Percentiles rank a stretch among this genome's conserved stretches.
Conservation (phyloP, 2,888 invertebrate genomes). For the Tridacna crocea region DNA sequence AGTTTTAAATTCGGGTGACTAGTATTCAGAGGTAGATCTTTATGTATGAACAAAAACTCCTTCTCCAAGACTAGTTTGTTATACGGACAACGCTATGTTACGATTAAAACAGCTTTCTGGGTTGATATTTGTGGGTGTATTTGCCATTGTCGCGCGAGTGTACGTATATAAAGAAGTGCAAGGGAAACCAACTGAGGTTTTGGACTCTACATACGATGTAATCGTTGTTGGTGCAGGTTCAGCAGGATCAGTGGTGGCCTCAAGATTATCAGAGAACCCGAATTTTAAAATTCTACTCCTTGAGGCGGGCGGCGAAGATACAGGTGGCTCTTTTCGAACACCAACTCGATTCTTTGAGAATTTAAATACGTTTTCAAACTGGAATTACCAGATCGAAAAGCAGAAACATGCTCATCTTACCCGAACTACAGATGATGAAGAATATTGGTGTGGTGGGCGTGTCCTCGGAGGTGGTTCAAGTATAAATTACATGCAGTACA, state of each 20-base stretch:
- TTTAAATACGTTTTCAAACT: background rate
- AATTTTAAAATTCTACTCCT: background rate
- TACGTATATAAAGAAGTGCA: too few relatives aligned
- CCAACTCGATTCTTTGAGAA: background rate
- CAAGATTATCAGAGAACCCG: constrained; percentile 1
- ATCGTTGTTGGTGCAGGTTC: constrained; percentile 7
- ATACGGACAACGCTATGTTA: too few relatives aligned
- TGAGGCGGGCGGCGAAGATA: background rate
- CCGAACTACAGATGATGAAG: background rate
- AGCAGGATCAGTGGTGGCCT: constrained; percentile 1
- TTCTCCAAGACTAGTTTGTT: too few relatives aligned
- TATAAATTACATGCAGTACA: constrained; percentile 4
- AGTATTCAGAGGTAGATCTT: too few relatives aligned
- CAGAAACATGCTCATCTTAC: background rate
- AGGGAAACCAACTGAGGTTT: background rate
- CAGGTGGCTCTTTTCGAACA: background rate
- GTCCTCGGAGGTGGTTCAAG: background rate
- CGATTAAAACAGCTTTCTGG: too few relatives aligned
- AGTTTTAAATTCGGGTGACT: too few relatives aligned
- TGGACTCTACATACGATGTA: background rate
- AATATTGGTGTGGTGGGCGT: background rate
- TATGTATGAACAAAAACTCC: too few relatives aligned
- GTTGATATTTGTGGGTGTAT: too few relatives aligned
- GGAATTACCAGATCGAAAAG: background rate
- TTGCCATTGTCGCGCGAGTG: too few relatives aligned